Evolutionary conservation across 2,797 vertebrate species (phyloP).

Genomic region (Labeo calbasu): DNA sequence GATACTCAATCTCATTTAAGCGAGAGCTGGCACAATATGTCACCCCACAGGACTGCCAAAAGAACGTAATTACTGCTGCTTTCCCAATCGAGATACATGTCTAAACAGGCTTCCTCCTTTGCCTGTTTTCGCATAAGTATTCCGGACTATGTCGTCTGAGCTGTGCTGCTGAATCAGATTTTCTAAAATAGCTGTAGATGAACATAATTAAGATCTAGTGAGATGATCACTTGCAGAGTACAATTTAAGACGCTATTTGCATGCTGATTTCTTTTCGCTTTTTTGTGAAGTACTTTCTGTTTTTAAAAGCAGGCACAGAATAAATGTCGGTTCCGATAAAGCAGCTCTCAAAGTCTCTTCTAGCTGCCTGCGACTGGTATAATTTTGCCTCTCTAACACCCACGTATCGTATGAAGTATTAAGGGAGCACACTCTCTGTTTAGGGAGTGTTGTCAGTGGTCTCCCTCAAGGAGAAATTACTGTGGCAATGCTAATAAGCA

Average conservation of each 20-base stretch:
- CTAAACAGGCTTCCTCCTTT: slow-evolving; percentile 25
- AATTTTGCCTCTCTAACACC: slow-evolving; percentile 12
- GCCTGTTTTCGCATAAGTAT: slow-evolving; percentile 6
- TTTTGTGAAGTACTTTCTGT: background rate
- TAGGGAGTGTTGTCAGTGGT: slow-evolving; percentile 42
- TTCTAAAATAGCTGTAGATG: slow-evolving; percentile 22
- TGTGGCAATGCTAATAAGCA: slow-evolving; percentile 50
- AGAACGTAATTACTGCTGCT: slow-evolving; percentile 4
- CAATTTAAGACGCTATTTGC: slow-evolving; percentile 7
- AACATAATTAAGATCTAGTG: slow-evolving; percentile 23
- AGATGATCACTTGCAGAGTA: slow-evolving; percentile 21
- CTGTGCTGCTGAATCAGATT: slow-evolving; percentile 27
- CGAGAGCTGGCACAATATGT: slow-evolving; percentile 40
- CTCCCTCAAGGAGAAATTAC: slow-evolving; percentile 49
- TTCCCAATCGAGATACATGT: slow-evolving; percentile 25
- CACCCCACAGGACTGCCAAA: slow-evolving; percentile 26
- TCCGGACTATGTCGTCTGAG: background rate
- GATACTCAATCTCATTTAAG: slow-evolving; percentile 42
- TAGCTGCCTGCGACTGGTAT: background rate
- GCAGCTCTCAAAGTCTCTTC: background rate
- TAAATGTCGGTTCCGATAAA: background rate
- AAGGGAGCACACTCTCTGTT: slow-evolving; percentile 16
- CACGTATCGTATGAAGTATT: slow-evolving; percentile 31
- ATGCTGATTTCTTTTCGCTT: background rate
- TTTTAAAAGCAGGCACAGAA: background rate